Conservation (phyloP, 2,797 vertebrate species). For the Melopsittacus undulatus region DNA sequence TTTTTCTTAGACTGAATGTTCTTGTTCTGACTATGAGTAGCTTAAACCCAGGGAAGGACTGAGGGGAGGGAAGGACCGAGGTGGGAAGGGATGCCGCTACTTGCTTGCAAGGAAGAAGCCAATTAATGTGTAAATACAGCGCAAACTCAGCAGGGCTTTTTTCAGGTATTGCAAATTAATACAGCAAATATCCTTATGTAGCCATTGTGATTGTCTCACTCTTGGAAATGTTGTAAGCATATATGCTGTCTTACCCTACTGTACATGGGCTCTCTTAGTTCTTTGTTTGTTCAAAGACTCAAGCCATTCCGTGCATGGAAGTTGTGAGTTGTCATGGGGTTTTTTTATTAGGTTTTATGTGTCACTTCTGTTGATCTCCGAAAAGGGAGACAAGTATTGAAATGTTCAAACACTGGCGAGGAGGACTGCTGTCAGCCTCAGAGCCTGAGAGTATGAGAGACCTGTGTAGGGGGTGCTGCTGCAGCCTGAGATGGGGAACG, state of each 20-base stretch:
- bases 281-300: constrained; percentile 4
- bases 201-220: constrained; percentile 31
- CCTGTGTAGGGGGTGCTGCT: constrained; percentile 14
- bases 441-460: background rate
- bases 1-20: constrained; percentile 79
- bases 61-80: background rate
- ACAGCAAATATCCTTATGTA: constrained; percentile 50
- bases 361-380: constrained; percentile 1
- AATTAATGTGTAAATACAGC: constrained; percentile 52
- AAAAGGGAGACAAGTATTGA: constrained; percentile 28
- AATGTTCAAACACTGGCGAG: constrained; percentile 47
- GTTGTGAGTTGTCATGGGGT: background rate
- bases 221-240: constrained; percentile 44
- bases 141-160: constrained; percentile 63
- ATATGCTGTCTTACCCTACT: constrained; percentile 17
- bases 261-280: background rate
- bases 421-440: constrained; percentile 13
- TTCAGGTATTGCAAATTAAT: constrained; percentile 61
- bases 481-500: background rate
- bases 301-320: background rate
- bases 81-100: constrained; percentile 6
- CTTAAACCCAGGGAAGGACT: constrained; percentile 34
- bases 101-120: constrained; percentile 73
- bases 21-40: constrained; percentile 71
- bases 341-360: background rate